phyloP scores from a whole-genome alignment of 2,888 invertebrate species.

The Drosophila greeni region DNA sequence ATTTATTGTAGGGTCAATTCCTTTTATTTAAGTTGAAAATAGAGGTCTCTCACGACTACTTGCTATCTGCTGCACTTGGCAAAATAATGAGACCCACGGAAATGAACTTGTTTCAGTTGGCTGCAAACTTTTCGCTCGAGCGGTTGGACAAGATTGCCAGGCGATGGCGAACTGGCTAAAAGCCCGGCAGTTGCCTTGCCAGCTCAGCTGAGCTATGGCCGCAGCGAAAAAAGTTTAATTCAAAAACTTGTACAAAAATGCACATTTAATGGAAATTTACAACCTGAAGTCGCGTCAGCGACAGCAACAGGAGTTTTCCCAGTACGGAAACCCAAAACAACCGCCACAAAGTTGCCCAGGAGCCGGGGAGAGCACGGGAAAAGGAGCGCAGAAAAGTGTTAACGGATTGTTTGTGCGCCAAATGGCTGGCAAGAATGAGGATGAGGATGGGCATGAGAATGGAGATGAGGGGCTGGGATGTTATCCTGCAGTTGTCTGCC shows the following conservation, averaged over 20 bases:
- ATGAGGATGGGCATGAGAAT: neutral
- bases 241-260: constrained; percentile 76
- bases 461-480: constrained; percentile 16
- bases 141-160: constrained; percentile 74
- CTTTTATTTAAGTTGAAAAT: neutral
- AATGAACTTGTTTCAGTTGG: constrained; percentile 61
- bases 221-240: constrained; percentile 74
- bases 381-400: constrained; percentile 61
- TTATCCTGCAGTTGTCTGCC: constrained; percentile 55
- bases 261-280: constrained; percentile 77
- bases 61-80: constrained; percentile 24
- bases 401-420: constrained; percentile 70
- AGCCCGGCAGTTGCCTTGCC: constrained; percentile 26
- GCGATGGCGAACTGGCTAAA: constrained; percentile 43
- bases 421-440: constrained; percentile 46
- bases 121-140: constrained; percentile 61
- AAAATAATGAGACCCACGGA: constrained; percentile 57
- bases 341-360: constrained; percentile 68
- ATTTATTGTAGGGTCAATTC: neutral
- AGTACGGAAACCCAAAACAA: constrained; percentile 52
- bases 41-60: neutral
- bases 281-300: constrained; percentile 67
- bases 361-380: constrained; percentile 2
- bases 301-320: constrained; percentile 45
- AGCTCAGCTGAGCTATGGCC: constrained; percentile 55